Base-by-base conservation (phyloP, 2,113 vertebrate genomes). In the Sylvietta virens region DNA sequence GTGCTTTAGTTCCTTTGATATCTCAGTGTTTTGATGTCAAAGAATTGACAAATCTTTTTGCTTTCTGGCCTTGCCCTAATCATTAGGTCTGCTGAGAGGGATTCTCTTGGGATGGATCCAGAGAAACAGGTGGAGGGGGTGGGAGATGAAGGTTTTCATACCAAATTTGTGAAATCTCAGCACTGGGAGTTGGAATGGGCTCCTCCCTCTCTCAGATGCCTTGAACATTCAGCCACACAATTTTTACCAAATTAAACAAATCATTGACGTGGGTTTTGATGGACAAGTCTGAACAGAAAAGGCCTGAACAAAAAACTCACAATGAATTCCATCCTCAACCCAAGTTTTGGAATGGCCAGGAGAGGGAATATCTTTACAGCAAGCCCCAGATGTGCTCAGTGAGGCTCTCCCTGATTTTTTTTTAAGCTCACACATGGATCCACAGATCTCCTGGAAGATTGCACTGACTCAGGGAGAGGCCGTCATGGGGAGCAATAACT, bases 1-100 rank as follows among this genome's bases (percentile, higher is more conserved):
- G 35, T 79, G 27, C 19, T 91, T 95, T 35, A 64, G 7, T 37
- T 64, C 44, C 72, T 91, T 86, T 94, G 73, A 76, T 82, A 93
- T 48, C 44, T 67, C 26, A 67, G 19, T 53, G 70, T 53, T 93
- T 87, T 91, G 60, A 56, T 51, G 18, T 28, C 51, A 82, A 48
- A 60, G 37, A 67, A 71, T n/a, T 51, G 51, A 76, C 53, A 93
- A 62, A 76, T 88, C 21, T 26, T 67, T 45, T 73, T 28, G 7
- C 13, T 84, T 89, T 89, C 6, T 53, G 33, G 44, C 62, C 48
- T 60, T 89, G 47, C 35, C 65, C 39, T 42, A 44, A 69, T 56
- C 53, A 28, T 62, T 40, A 31, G 30, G 30, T 54, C 12, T 71
- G 35, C 39, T 45, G 39, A 64, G 21, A 39, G 10, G 11, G 11